These are phyloP conservation scores for Otus sunia DNA, from an alignment of 2,113 vertebrate genomes.

Conservation along the genomic window DNA sequence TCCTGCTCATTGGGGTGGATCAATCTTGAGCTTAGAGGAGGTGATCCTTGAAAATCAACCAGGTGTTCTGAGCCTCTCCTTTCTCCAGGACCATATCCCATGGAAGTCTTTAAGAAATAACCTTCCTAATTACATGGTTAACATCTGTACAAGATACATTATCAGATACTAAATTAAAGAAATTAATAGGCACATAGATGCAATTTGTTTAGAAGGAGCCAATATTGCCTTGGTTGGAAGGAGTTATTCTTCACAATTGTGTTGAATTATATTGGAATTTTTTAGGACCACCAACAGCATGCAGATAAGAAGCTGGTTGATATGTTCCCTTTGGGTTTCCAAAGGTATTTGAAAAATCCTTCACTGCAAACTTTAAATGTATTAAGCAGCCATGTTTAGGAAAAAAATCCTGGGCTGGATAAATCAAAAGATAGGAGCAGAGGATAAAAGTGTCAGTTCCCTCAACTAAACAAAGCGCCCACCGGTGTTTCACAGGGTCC, in stretches of 20 bases:
- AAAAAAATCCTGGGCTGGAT: neutral
- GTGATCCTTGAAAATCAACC: neutral
- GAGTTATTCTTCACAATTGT: neutral
- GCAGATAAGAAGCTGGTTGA: neutral
- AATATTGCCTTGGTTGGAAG: neutral
- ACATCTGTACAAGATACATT: neutral
- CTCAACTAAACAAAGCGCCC: neutral
- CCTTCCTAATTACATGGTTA: neutral
- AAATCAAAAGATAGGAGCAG: neutral
- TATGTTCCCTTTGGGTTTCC: neutral
- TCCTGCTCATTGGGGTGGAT: neutral
- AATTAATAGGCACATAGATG: neutral
- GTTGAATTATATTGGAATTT: neutral
- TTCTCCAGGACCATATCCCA: neutral
- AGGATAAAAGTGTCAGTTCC: neutral
- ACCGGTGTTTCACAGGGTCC: neutral
- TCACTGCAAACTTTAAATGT: neutral
- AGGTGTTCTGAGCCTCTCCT: neutral
- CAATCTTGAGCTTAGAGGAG: neutral
- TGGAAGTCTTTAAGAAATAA: neutral
- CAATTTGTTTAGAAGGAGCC: neutral
- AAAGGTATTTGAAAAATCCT: neutral
- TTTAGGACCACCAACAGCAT: neutral
- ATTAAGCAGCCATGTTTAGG: neutral
- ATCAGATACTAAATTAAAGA: neutral